Base-by-base conservation (phyloP, 2,888 invertebrate genomes). In the Anthrax anthrax region DNA sequence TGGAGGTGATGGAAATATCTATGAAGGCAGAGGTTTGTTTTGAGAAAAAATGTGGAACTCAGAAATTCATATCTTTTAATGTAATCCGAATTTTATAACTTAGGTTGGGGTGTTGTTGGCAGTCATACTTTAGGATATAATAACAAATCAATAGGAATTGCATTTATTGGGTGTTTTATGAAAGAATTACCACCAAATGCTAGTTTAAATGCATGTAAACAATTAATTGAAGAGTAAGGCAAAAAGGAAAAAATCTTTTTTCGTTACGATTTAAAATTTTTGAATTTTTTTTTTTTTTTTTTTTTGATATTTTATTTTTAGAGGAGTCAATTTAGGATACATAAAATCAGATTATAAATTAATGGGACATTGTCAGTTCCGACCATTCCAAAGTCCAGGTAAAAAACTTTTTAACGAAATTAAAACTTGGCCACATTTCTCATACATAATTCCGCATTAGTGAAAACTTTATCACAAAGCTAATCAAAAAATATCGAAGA, bases 1-100 rank as follows among this genome's bases (percentile, higher is more conserved):
- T 44, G 75, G 76, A 29, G 70, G 71, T 14, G 76, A 76, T 58
- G 75, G 75, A 18, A 71, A 70, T 39, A 61, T 72, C 1, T 77
- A 75, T 53, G 72, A 76, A 59, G 77, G 76, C 8, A 60, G 72
- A 45, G 75, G 56, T 55, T 39, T 39, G 39, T 39, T 1, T 17
- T 10, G 3, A 37, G 32, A 19, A 34, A 40, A 18, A 18, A 16
- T 39, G 19, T 34, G 18, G 16, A 1, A 34, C 12, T 42, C 17
- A 12, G 10, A 40, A 4, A 18, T 39, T 39, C 54, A 38, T 16
- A 6, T 27, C 4, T 17, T 19, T 27, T 14, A 32, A 10, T 12
- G 9, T 42, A 18, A 44, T 12, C n/a, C n/a, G n/a, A n/a, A n/a
- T n/a, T n/a, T n/a, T n/a, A n/a, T n/a, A n/a, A n/a, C n/a, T n/a